Percentiles rank a stretch among this genome's conserved stretches.
These are phyloP conservation scores for Drosophila sordidula DNA, from an alignment of 2,888 invertebrate genomes.

Conservation along the genomic window DNA sequence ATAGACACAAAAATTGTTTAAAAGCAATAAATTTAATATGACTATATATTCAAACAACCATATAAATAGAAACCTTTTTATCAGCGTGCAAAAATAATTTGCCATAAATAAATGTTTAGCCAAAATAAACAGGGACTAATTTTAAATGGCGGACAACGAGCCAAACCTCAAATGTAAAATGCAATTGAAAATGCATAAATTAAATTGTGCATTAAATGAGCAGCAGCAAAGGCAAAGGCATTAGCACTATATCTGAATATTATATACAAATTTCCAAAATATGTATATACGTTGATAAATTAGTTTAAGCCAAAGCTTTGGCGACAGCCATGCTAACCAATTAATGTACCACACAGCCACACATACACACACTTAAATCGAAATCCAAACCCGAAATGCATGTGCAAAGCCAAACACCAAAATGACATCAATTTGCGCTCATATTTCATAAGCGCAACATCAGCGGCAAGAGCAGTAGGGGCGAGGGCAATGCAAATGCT, in stretches of 20 bases:
- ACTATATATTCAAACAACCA: background rate
- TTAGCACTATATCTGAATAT: constrained; percentile 4
- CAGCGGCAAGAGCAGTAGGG: constrained; percentile 9
- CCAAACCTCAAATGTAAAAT: constrained; percentile 46
- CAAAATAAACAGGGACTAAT: constrained; percentile 47
- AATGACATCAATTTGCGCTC: constrained; percentile 61
- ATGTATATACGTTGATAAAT: constrained; percentile 39
- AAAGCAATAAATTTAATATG: constrained; percentile 39
- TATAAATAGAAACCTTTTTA: constrained; percentile 8
- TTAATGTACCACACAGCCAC: constrained; percentile 33
- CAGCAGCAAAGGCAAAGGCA: constrained; percentile 12
- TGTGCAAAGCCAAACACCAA: constrained; percentile 52
- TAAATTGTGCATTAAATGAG: constrained; percentile 46
- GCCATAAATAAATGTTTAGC: constrained; percentile 54
- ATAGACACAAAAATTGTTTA: constrained; percentile 5
- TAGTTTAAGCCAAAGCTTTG: constrained; percentile 49
- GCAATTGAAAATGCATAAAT: constrained; percentile 60
- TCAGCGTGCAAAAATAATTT: constrained; percentile 32
- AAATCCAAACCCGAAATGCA: constrained; percentile 37
- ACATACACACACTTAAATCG: background rate
- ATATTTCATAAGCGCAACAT: constrained; percentile 56
- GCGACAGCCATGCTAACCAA: constrained; percentile 58
- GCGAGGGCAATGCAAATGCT: constrained; percentile 47
- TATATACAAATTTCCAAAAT: constrained; percentile 16
- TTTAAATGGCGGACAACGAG: constrained; percentile 41